Evolutionary conservation across 37 sponge, comb jelly and placozoan genomes (phyloP).

Genomic region (Ephydatia muelleri): DNA sequence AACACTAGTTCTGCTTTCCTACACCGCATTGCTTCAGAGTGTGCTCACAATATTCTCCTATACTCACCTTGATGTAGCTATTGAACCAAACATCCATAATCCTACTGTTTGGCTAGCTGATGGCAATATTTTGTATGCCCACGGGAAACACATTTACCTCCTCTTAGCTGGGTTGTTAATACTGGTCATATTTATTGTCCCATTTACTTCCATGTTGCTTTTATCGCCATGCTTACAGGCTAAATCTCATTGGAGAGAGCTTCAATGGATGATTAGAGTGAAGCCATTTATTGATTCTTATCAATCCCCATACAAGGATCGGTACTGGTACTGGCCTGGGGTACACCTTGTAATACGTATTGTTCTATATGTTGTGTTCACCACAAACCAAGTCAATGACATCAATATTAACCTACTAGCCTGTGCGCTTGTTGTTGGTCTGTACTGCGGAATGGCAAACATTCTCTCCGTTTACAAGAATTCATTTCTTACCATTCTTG

Average conservation of each 20-base stretch:
- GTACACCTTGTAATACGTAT: background rate
- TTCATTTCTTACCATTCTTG: background rate
- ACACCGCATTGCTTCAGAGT: background rate
- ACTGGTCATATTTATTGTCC: background rate
- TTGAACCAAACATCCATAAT: background rate
- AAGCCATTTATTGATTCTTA: background rate
- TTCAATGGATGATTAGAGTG: background rate
- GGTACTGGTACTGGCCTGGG: background rate
- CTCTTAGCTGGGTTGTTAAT: background rate
- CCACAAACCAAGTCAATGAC: background rate
- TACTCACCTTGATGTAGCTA: background rate
- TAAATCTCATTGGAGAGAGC: background rate
- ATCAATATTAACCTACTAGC: background rate
- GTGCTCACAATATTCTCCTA: background rate
- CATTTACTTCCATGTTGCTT: background rate
- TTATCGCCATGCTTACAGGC: background rate
- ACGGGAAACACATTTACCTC: background rate
- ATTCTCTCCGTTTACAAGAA: background rate
- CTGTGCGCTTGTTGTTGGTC: background rate
- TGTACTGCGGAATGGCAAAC: background rate
- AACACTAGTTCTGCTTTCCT: conserved; percentile 28
- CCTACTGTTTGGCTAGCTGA: background rate
- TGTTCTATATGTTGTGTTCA: background rate
- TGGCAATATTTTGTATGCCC: background rate
- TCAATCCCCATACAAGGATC: background rate